Base-by-base conservation (phyloP, 1,140 invertebrate species). In the Drosophila elegans region DNA sequence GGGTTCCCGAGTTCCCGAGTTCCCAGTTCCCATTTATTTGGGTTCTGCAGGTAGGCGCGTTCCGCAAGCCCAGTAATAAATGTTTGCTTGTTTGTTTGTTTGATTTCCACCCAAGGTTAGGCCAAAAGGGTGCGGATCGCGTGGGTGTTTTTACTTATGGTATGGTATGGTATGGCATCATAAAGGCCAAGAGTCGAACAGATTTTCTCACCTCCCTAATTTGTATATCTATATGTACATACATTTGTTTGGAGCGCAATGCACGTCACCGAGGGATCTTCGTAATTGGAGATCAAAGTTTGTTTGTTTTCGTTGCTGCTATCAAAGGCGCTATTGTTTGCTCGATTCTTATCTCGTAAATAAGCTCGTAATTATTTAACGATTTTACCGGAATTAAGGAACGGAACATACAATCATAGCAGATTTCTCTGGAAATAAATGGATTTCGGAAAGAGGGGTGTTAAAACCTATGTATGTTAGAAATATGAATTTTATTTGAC, bases 241-340 rank as follows among this genome's bases (percentile, higher is more conserved):
- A 16, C 1, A 38, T 12, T 45, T 64, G 45, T 57, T 41, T 10
- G 11, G 60, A 45, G 60, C 60, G 60, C 64, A 56, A 56, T 29
- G 52, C 41, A 69, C 63, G 63, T 71, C 67, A 71, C 36, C 16
- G 60, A 36, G 38, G 61, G n/a, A 66, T 66, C 46, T 49, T 66
- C 29, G 64, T 68, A 68, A 68, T 68, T 68, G 61, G 36, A 69
- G 66, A 71, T 71, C 67, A 71, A 71, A 56, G 67, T 69, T 68
- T 68, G 64, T 66, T 68, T 68, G 61, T 3, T 38, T 68, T 68
- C 64, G 12, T 60, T 45, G 60, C 45, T 64, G 64, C 64, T 68
- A 68, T 68, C 64, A 67, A 63, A 67, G 44, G 44, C 27, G 59
- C 21, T 49, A 44, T 44, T 66, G 46, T 68, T 66, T 66, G 46